These are phyloP conservation scores for Gadopsis marmoratus DNA, from an alignment of 2,797 vertebrate genomes.

Conservation along the genomic window DNA sequence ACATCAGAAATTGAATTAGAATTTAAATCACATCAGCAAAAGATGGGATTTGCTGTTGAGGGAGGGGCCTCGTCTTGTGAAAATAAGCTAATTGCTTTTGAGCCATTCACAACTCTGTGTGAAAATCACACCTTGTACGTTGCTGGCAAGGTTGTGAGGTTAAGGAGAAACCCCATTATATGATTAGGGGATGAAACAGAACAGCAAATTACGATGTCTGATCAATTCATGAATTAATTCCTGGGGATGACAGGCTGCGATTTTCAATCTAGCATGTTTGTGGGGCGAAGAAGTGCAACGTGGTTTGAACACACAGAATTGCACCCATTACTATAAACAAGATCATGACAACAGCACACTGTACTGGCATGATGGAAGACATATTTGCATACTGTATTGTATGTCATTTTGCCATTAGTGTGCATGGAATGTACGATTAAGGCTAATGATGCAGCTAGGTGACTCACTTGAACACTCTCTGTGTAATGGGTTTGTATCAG, in stretches of 20 bases:
- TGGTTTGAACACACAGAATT: conserved; percentile 52
- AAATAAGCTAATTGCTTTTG: conserved; percentile 81
- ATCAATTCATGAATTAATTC: conserved; percentile 74
- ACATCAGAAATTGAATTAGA: conserved; percentile 84
- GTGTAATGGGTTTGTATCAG: conserved; percentile 65
- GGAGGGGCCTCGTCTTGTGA: conserved; percentile 54
- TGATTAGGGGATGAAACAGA: conserved; percentile 71
- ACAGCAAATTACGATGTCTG: conserved; percentile 63
- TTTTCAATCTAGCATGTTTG: conserved; percentile 60
- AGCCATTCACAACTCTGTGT: conserved; percentile 69
- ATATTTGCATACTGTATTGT: conserved; percentile 59
- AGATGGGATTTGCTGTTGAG: conserved; percentile 73
- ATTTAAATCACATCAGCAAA: conserved; percentile 85
- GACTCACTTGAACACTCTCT: conserved; percentile 50
- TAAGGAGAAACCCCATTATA: conserved; percentile 77
- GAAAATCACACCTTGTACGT: conserved; percentile 54
- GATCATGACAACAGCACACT: conserved; percentile 57
- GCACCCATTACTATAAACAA: conserved; percentile 51
- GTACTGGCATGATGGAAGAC: conserved; percentile 52
- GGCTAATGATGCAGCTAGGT: conserved; percentile 65
- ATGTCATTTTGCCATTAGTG: conserved; percentile 46
- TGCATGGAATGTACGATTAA: conserved; percentile 57
- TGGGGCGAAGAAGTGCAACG: conserved; percentile 22
- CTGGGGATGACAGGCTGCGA: conserved; percentile 28
- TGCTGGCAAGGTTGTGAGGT: conserved; percentile 69